phyloP scores from a whole-genome alignment of 1,140 invertebrate genomes.

The Ips typographus region DNA sequence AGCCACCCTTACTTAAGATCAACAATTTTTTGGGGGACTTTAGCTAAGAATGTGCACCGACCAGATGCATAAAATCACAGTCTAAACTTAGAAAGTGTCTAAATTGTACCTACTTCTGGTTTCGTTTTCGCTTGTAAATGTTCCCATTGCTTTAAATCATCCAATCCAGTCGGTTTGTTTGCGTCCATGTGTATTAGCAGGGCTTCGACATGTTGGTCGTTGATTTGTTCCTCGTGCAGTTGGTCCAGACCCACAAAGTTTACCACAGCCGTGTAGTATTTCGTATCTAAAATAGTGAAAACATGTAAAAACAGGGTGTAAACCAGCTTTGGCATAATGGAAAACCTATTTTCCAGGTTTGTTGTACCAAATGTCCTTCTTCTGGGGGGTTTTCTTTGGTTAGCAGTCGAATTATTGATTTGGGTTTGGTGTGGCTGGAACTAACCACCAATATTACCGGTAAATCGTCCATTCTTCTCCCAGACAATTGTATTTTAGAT shows the following conservation, averaged over 20 bases:
- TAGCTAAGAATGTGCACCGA: too few relatives aligned
- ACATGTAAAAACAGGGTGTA: neutral
- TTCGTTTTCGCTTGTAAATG: conserved; percentile 45
- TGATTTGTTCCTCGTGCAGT: conserved; percentile 42
- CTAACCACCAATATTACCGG: conserved; percentile 48
- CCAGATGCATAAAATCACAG: too few relatives aligned
- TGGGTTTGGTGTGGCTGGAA: conserved; percentile 47
- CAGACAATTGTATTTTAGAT: too few relatives aligned
- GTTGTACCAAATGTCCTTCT: conserved; percentile 33
- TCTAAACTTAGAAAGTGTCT: neutral
- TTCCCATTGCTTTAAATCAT: conserved; percentile 48
- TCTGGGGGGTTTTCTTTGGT: conserved; percentile 40
- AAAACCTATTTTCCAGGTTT: conserved; percentile 48
- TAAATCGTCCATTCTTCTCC: conserved; percentile 41
- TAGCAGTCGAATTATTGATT: conserved; percentile 49
- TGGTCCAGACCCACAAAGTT: conserved; percentile 49
- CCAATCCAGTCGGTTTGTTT: conserved; percentile 47
- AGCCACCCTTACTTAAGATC: too few relatives aligned
- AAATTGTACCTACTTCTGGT: conserved; percentile 44
- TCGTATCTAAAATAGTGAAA: conserved; percentile 44
- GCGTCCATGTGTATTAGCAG: conserved; percentile 52
- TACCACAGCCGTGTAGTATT: conserved; percentile 53
- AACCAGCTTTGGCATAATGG: neutral
- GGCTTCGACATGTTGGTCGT: conserved; percentile 46
- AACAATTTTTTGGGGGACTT: too few relatives aligned